Base-by-base conservation (phyloP, 2,113 vertebrate genomes). In the Microtus ochrogaster region DNA sequence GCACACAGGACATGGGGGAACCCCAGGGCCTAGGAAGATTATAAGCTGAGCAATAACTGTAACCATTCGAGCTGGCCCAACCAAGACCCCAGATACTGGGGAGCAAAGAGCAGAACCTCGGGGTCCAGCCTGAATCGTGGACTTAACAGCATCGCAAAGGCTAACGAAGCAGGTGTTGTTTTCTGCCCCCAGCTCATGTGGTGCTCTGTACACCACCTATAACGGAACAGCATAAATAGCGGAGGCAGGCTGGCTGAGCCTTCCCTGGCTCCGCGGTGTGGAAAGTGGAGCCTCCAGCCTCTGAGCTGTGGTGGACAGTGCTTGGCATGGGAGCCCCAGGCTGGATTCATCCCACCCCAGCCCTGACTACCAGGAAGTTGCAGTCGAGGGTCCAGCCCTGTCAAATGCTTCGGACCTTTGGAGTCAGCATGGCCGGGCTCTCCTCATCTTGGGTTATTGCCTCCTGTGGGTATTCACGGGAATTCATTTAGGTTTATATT, bases 71-170 rank as follows among this genome's bases (percentile, higher is more conserved):
- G 76, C 11, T 21, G 28, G 9, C 66, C 11, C n/a, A 79, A 68
- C 9, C 0, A 39, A 87, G 44, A 66, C 22, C 36, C 72, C 17
- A 21, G 65, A 47, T 17, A 5, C 0, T 19, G 49, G 7, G 0
- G 6, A 68, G 74, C 47, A 82, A 16, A n/a, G 47, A 76, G n/a
- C 61, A 91, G 55, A 82, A 44, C 11, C 13, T 49, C 24, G 0
- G 0, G 4, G 41, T 5, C 88, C 47, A 41, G n/a, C 44, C 55
- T 47, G 10, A 14, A 74, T 65, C 22, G 61, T 47, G 33, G 26
- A 79, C 4, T 52, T 65, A 58, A 3, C 58, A n/a, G 85, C 47
- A 49, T 19, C 0, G 0, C 22, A 47, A 44, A 44, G 44, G 22
- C 26, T 19, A 17, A 73, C 33, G 6, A 55, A 82, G 24, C 19